Evolutionary conservation across 2,888 invertebrate genomes (phyloP).

Genomic region (Acanthosepion lycidas): DNA sequence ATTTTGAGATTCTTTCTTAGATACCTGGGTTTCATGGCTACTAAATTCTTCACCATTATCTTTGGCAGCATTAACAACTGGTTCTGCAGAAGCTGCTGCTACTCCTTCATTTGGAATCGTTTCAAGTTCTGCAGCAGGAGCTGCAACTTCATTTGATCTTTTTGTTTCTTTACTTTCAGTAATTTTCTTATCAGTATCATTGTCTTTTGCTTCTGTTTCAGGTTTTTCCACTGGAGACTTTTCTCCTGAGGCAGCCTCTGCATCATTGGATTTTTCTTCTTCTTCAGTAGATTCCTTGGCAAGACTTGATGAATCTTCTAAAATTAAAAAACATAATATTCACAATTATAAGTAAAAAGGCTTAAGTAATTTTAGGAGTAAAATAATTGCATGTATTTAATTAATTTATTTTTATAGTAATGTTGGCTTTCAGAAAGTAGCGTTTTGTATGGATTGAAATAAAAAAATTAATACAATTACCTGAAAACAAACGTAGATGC

Average conservation of each 20-base stretch:
- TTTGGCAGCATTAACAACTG: neutral
- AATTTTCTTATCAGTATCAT: constrained; percentile 35
- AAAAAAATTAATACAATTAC: too few relatives aligned
- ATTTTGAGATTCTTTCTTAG: constrained; percentile 41
- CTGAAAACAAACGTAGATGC: too few relatives aligned
- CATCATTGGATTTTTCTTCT: neutral
- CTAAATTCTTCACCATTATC: neutral
- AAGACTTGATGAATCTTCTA: constrained; percentile 42
- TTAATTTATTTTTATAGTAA: too few relatives aligned
- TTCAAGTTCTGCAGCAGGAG: constrained; percentile 37
- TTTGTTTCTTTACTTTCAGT: neutral
- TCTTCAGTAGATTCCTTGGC: constrained; percentile 37
- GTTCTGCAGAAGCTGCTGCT: neutral
- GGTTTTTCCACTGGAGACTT: constrained; percentile 48
- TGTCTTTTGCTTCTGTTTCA: constrained; percentile 49
- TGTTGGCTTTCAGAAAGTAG: too few relatives aligned
- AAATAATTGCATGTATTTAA: too few relatives aligned
- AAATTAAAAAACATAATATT: neutral
- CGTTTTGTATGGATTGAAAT: too few relatives aligned
- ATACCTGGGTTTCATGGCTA: neutral
- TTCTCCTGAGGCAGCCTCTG: constrained; percentile 47
- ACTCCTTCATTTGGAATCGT: neutral
- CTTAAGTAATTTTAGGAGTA: too few relatives aligned
- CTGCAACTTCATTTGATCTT: constrained; percentile 6
- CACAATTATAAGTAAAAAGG: too few relatives aligned